phyloP scores from a whole-genome alignment of 2,113 vertebrate genomes.

The Pseudorasbora parva region DNA sequence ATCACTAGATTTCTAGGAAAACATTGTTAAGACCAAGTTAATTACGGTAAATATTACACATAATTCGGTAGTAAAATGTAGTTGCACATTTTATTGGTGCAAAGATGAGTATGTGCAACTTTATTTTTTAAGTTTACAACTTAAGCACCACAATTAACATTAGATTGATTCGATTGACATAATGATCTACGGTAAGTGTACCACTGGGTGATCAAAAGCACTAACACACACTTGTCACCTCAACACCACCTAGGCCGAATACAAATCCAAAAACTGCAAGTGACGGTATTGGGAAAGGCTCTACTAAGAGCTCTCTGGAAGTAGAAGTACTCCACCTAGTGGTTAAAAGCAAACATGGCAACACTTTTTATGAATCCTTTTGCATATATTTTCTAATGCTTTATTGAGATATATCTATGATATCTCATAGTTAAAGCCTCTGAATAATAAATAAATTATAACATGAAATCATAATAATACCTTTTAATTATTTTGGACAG shows the following conservation, averaged over 20 bases:
- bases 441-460: neutral
- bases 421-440: neutral
- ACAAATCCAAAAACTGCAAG: too few relatives aligned
- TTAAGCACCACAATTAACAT: neutral
- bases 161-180: neutral
- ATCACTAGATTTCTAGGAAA: neutral
- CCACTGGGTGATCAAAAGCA: neutral
- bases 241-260: neutral
- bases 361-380: slow-evolving; percentile 6
- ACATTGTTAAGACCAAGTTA: neutral
- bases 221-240: neutral
- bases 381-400: neutral
- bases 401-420: neutral
- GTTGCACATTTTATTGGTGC: neutral
- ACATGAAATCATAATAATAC: neutral
- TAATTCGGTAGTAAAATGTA: neutral
- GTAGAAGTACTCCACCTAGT: slow-evolving; percentile 74
- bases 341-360: slow-evolving; percentile 46
- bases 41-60: neutral
- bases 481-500: too few relatives aligned
- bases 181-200: neutral
- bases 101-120: neutral
- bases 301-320: slow-evolving; percentile 31
- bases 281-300: neutral
- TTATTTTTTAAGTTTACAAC: too few relatives aligned